Evolutionary conservation across 1,140 invertebrate species (phyloP).

Genomic region (Lepidotrigona ventralis): DNA sequence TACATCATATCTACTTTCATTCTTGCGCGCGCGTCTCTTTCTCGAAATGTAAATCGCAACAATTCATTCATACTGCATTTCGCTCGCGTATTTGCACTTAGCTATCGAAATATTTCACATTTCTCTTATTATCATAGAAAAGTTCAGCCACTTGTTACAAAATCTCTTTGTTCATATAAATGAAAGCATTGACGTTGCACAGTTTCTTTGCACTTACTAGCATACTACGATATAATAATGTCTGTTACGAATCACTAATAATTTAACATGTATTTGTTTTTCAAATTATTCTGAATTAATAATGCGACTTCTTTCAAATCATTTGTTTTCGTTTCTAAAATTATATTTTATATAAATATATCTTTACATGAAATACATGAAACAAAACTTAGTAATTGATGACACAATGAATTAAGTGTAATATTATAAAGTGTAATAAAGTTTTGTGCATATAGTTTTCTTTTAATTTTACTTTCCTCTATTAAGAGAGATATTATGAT

Average conservation of each 20-base stretch:
- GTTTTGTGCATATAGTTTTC: conserved; percentile 37
- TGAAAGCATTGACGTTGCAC: conserved; percentile 58
- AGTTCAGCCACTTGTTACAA: conserved; percentile 41
- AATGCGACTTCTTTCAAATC: neutral
- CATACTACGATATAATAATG: conserved; percentile 23
- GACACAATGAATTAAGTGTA: neutral
- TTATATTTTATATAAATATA: neutral
- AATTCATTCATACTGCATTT: conserved; percentile 31
- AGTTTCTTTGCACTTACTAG: conserved; percentile 18
- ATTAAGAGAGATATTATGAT: neutral
- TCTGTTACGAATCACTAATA: conserved; percentile 17
- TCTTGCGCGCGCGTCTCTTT: conserved; percentile 33
- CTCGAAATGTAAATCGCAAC: conserved; percentile 27
- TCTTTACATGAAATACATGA: neutral
- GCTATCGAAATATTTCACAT: conserved; percentile 31
- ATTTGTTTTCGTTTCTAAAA: conserved; percentile 1
- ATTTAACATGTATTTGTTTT: conserved; percentile 10
- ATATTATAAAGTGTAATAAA: conserved; percentile 31
- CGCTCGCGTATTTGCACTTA: conserved; percentile 39
- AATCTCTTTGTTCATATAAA: conserved; percentile 34
- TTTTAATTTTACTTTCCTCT: conserved; percentile 28
- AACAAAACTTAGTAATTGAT: too few species aligned
- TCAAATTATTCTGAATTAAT: conserved; percentile 26
- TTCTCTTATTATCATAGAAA: conserved; percentile 39
- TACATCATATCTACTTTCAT: conserved; percentile 1